A percentile compares a stretch with the other conserved stretches of the same genome.
phyloP scores from a whole-genome alignment of 2,113 vertebrate species.

The Eonycteris spelaea region DNA sequence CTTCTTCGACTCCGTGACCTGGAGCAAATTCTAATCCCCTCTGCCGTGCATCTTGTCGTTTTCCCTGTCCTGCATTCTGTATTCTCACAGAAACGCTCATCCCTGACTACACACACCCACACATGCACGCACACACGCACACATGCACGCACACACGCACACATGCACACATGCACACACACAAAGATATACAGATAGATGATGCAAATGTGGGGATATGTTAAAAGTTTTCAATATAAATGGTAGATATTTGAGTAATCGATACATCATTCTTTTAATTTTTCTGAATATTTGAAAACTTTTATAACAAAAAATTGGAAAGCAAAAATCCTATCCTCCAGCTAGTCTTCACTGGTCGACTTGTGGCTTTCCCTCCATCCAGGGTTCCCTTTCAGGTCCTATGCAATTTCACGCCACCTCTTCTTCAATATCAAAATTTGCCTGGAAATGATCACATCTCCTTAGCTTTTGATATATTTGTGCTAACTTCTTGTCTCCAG shows the following conservation, averaged over 20 bases:
- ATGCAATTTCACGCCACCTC: neutral
- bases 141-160: too few species aligned
- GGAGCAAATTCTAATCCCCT: neutral
- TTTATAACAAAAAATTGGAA: neutral
- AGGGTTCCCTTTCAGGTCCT: neutral
- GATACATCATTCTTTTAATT: neutral
- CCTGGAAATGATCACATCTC: neutral
- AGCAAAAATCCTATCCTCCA: neutral
- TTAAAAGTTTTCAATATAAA: neutral
- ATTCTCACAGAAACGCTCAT: neutral
- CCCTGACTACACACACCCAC: neutral
- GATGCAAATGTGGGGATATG: neutral
- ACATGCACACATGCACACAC: neutral
- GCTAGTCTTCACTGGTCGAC: neutral
- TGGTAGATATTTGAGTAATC: neutral
- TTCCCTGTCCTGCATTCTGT: accelerated
- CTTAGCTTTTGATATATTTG: neutral
- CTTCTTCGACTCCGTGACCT: neutral
- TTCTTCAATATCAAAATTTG: neutral
- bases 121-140: too few species aligned
- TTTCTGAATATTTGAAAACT: neutral
- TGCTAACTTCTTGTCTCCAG: neutral
- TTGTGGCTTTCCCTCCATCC: neutral
- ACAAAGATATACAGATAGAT: neutral
- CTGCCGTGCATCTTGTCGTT: neutral